Evolutionary conservation across 1,140 invertebrate genomes (phyloP), one percentile per base, ranked within the genome.

Genomic region (Drosophila paulistorum): DNA sequence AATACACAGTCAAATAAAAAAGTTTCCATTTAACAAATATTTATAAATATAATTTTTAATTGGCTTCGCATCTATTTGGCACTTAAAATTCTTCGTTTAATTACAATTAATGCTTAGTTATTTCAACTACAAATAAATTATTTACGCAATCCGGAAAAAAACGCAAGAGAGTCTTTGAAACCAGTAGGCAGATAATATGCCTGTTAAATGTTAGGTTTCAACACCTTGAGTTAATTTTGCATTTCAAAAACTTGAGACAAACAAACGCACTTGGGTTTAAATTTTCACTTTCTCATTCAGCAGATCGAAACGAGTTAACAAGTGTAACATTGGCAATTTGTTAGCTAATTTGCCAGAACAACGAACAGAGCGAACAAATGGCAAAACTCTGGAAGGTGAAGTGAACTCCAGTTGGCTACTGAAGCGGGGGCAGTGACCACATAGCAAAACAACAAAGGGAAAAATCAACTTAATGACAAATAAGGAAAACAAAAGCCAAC

Each of bases 251-350:
- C 3, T 30, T 51, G 9, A 51, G 17, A 51, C 51, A 14, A 58
- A 37, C 13, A 14, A 57, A 7, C 7, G 13, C 10, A 59, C 9
- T 14, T n/a, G 30, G 30, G 7, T 11, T 17, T 39, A 33, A 11
- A 14, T 39, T 41, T 48, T 78, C 68, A 64, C 55, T 75, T 85
- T 81, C 74, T 65, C 60, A 79, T 73, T 61, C 71, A 87, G 68
- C 75, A 82, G 68, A 82, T 85, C 82, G 74, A 78, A 82, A 86
- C 71, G 71, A 73, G 71, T 66, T 82, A 86, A 75, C 82, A 83
- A 86, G 84, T 86, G 84, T 83, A 83, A 83, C 80, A 89, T 86
- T 86, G 84, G 66, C 83, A 79, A 87, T 89, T 87, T 82, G 83
- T 74, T 77, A 74, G 54, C 59, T 69, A 84, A 89, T 87, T 89